Conservation (phyloP, 2,797 vertebrate genomes). For the Enteromius mattozi region DNA sequence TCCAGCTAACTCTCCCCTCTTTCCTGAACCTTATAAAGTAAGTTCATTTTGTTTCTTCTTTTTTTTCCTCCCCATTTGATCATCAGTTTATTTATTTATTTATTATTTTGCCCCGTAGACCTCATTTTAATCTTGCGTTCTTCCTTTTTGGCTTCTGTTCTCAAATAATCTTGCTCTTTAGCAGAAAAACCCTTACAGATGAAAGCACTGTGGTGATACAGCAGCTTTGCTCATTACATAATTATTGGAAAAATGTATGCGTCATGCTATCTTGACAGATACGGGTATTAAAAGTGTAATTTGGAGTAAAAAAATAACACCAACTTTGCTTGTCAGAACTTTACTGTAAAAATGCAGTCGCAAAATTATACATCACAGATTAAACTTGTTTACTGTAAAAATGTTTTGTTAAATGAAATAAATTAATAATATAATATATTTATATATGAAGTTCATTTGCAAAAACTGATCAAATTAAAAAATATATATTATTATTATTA, state of each 20-base stretch:
- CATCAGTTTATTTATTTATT: background rate
- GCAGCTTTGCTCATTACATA: background rate
- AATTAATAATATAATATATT: no score
- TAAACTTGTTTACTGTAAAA: background rate
- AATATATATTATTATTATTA: no score
- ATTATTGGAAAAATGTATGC: background rate
- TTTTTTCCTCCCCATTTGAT: conserved; percentile 9
- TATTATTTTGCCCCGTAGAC: conserved; percentile 21
- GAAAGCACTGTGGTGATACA: background rate
- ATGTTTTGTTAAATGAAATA: background rate
- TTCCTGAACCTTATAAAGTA: conserved; percentile 99
- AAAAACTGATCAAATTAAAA: no score
- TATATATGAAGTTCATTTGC: no score
- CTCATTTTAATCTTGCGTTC: conserved; percentile 38
- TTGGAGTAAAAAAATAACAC: background rate
- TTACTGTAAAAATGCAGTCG: background rate
- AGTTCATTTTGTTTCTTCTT: conserved; percentile 75
- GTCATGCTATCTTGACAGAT: background rate
- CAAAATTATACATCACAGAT: background rate
- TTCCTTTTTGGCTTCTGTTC: conserved; percentile 24
- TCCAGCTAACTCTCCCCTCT: conserved; percentile 97
- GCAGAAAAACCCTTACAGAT: background rate
- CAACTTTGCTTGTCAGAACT: background rate
- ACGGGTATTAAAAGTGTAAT: background rate
- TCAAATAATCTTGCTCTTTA: conserved; percentile 13